Evolutionary conservation across 2,113 vertebrate species (phyloP).

Genomic region (Dicentrarchus labrax): DNA sequence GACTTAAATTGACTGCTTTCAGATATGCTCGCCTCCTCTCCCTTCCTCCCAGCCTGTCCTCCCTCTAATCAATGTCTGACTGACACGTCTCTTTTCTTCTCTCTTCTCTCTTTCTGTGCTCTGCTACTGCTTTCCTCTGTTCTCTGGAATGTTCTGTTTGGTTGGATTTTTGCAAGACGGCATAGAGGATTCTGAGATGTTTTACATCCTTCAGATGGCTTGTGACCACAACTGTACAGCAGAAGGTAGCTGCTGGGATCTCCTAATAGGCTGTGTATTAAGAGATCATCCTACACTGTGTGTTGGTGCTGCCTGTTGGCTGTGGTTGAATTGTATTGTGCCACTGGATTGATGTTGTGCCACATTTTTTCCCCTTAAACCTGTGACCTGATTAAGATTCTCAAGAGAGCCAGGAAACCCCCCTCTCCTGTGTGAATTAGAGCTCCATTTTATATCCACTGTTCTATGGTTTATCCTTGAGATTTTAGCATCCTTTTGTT

Average conservation of each 20-base stretch:
- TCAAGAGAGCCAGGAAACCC: slow-evolving; percentile 11
- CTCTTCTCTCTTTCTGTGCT: slow-evolving; percentile 67
- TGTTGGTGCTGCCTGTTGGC: slow-evolving; percentile 62
- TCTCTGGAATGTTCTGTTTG: slow-evolving; percentile 84
- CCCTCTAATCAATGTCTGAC: slow-evolving; percentile 78
- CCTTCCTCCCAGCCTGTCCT: slow-evolving; percentile 52
- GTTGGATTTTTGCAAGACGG: slow-evolving; percentile 93
- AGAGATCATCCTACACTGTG: slow-evolving; percentile 85
- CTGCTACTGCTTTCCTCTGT: slow-evolving; percentile 69
- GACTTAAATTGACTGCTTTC: slow-evolving; percentile 52
- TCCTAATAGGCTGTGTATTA: slow-evolving; percentile 89
- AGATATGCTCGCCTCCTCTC: slow-evolving; percentile 42
- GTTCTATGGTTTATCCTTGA: neutral
- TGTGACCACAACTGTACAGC: slow-evolving; percentile 99
- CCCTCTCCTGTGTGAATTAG: slow-evolving; percentile 11
- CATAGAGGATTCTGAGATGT: slow-evolving; percentile 93
- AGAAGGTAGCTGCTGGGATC: slow-evolving; percentile 99
- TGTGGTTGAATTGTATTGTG: slow-evolving; percentile 64
- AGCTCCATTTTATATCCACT: slow-evolving; percentile 13
- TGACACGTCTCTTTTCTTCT: slow-evolving; percentile 80
- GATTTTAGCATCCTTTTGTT: slow-evolving; percentile 3
- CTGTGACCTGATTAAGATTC: slow-evolving; percentile 43
- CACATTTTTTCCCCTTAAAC: slow-evolving; percentile 42
- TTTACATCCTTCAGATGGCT: slow-evolving; percentile 99
- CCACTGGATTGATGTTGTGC: slow-evolving; percentile 54